Percentiles rank a stretch among this genome's conserved stretches.
phyloP scores from a whole-genome alignment of 2,888 invertebrate genomes.

The Drosophila aldrichi region DNA sequence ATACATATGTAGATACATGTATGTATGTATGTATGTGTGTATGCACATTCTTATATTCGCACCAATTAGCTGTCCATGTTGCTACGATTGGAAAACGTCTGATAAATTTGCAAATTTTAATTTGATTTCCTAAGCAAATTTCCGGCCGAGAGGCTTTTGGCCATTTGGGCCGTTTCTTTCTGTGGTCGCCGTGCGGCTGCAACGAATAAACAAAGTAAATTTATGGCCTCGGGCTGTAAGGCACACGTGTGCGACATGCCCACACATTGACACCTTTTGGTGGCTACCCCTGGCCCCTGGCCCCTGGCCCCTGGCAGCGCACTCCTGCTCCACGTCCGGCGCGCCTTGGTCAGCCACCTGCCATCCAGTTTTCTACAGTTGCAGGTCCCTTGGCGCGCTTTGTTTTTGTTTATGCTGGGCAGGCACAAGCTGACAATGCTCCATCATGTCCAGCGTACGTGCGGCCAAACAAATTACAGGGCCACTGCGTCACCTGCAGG shows the following conservation, averaged over 20 bases:
- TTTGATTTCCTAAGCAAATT: conserved; percentile 77
- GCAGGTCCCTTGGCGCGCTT: conserved; percentile 74
- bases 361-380: conserved; percentile 49
- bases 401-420: conserved; percentile 78
- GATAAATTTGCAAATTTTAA: conserved; percentile 73
- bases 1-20: neutral
- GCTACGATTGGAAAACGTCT: conserved; percentile 41
- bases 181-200: conserved; percentile 32
- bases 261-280: conserved; percentile 76
- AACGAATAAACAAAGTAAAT: conserved; percentile 63
- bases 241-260: conserved; percentile 76
- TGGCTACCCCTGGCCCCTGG: conserved; percentile 5
- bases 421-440: conserved; percentile 77
- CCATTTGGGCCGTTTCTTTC: conserved; percentile 6
- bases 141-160: conserved; percentile 51
- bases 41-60: neutral
- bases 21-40: neutral
- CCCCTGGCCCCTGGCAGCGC: conserved; percentile 12
- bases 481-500: conserved; percentile 81
- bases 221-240: conserved; percentile 63
- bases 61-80: conserved; percentile 47
- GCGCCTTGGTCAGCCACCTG: conserved; percentile 18
- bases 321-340: conserved; percentile 8
- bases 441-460: conserved; percentile 68
- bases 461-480: conserved; percentile 79